A percentile compares a stretch with the other conserved stretches of the same genome.
Conservation (phyloP, 64 coral and sea anemone genomes). For the Trachythela sp. region DNA sequence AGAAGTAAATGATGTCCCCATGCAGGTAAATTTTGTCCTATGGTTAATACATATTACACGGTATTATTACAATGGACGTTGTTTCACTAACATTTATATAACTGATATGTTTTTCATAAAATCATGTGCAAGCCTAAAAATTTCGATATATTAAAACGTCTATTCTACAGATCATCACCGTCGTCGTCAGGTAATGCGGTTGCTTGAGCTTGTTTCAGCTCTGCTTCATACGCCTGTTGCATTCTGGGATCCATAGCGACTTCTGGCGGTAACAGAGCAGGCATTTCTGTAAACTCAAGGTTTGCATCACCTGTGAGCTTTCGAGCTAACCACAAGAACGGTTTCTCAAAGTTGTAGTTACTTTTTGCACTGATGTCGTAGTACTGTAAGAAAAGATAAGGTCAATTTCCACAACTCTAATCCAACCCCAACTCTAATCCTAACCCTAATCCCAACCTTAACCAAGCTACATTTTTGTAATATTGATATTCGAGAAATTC, state of each 20-base stretch:
- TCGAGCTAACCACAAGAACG: slow-evolving; percentile 83
- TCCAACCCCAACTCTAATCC: too few species aligned
- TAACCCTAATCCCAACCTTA: too few species aligned
- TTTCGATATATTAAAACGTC: neutral
- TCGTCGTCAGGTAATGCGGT: slow-evolving; percentile 85
- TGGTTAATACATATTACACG: too few species aligned
- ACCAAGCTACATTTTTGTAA: too few species aligned
- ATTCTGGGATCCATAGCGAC: slow-evolving; percentile 49
- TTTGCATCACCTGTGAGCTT: slow-evolving; percentile 86
- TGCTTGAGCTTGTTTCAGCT: slow-evolving; percentile 64
- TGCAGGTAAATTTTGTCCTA: too few species aligned
- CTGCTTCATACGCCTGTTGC: slow-evolving; percentile 63
- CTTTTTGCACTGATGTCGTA: slow-evolving; percentile 98
- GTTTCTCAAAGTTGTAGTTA: slow-evolving; percentile 99
- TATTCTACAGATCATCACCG: slow-evolving; percentile 42
- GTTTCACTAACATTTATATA: too few species aligned
- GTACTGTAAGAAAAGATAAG: slow-evolving; percentile 53
- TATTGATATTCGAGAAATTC: too few species aligned
- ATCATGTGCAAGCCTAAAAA: too few species aligned
- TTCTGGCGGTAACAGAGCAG: slow-evolving; percentile 77
- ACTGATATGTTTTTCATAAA: too few species aligned
- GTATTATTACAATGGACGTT: too few species aligned
- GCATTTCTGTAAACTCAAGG: slow-evolving; percentile 89
- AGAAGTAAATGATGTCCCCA: too few species aligned
- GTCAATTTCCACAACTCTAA: too few species aligned